Percentiles rank a stretch among this genome's conserved stretches.
Evolutionary conservation across 2,113 vertebrate genomes (phyloP).

Genomic region (Zapus hudsonius): DNA sequence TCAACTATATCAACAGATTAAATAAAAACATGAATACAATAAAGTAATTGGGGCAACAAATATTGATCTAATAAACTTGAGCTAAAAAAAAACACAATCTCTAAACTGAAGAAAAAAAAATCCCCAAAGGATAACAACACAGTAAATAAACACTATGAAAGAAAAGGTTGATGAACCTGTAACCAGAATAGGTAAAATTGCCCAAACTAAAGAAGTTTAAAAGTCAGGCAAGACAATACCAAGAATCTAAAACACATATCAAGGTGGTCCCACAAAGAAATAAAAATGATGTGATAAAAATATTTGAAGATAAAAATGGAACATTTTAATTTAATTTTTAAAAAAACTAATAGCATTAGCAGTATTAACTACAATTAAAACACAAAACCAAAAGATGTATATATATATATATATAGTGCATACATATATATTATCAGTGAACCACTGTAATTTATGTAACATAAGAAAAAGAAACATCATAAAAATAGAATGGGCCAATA

Average conservation of each 20-base stretch:
- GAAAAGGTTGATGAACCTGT: not conserved
- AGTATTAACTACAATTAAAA: not conserved
- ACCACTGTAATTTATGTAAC: not conserved
- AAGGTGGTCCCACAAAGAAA: not conserved
- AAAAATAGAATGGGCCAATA: not conserved
- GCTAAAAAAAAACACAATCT: not conserved
- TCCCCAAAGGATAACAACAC: not conserved
- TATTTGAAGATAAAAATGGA: not conserved
- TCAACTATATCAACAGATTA: not conserved
- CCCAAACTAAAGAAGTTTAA: not conserved
- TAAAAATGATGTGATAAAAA: not conserved
- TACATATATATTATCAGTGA: too few relatives aligned
- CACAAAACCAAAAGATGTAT: not conserved
- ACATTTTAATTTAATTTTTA: not conserved
- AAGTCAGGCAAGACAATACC: not conserved
- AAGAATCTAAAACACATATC: not conserved
- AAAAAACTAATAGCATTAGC: not conserved
- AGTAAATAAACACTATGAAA: slow-evolving; percentile 1
- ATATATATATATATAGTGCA: too few relatives aligned
- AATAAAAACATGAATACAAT: slow-evolving; percentile 17
- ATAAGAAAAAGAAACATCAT: not conserved
- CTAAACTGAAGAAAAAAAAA: slow-evolving; percentile 35
- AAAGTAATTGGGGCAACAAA: not conserved
- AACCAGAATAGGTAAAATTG: slow-evolving; percentile 27
- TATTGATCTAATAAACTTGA: not conserved